These are phyloP conservation scores for Taphrorychus bicolor DNA, from an alignment of 2,888 invertebrate genomes.

Conservation along the genomic window DNA sequence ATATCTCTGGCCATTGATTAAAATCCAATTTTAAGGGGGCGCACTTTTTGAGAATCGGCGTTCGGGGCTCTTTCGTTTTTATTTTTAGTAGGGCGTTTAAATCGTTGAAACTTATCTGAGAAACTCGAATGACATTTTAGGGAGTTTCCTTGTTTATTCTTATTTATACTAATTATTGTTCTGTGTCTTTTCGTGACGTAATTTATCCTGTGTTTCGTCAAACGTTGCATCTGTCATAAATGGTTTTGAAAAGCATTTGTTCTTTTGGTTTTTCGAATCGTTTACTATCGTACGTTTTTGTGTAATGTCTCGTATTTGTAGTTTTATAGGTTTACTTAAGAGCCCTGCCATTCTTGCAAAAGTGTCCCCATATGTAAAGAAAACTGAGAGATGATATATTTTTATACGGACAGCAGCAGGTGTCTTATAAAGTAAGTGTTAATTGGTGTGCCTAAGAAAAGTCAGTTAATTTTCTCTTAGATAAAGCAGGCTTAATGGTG, in stretches of 20 bases:
- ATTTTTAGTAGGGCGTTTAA: no score
- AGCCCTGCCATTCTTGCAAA: not conserved
- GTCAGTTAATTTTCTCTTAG: no score
- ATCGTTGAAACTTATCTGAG: not conserved
- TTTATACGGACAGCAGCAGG: slow-evolving; percentile 33
- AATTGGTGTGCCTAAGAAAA: no score
- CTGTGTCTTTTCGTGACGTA: not conserved
- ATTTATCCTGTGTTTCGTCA: not conserved
- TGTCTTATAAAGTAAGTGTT: slow-evolving; percentile 35
- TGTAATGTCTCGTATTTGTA: not conserved
- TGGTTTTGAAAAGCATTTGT: not conserved
- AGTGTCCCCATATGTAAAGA: not conserved
- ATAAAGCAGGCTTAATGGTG: not conserved
- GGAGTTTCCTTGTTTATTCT: not conserved
- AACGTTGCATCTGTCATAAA: not conserved
- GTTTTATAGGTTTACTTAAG: not conserved
- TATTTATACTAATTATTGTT: no score
- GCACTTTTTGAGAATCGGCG: not conserved
- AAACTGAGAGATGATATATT: slow-evolving; percentile 18
- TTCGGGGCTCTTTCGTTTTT: not conserved
- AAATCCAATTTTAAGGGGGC: not conserved
- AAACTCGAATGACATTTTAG: not conserved
- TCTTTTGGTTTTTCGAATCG: not conserved
- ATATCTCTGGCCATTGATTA: slow-evolving; percentile 14
- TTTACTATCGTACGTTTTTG: not conserved